Evolutionary conservation across 2,113 vertebrate genomes (phyloP).

Genomic region (Callaeas wilsoni): DNA sequence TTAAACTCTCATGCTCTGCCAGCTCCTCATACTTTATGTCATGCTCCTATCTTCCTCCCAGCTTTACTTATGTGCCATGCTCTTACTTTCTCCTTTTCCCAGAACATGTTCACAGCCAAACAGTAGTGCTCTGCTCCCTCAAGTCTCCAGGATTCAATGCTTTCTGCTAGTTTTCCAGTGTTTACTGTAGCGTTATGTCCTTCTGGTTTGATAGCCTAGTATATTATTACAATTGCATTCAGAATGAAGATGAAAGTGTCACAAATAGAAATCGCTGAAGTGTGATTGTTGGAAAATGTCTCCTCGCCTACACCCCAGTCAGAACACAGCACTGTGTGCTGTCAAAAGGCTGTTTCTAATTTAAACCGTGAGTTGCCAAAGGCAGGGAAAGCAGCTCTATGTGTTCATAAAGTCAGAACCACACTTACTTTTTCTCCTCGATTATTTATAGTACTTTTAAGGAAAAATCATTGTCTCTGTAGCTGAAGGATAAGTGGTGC

Average conservation of each 20-base stretch:
- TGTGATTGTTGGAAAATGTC: background rate
- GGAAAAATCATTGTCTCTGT: background rate
- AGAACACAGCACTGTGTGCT: background rate
- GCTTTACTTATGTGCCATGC: background rate
- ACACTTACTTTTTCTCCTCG: background rate
- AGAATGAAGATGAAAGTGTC: background rate
- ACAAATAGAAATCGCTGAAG: background rate
- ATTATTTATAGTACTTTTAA: background rate
- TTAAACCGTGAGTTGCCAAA: background rate
- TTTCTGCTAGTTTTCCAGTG: background rate
- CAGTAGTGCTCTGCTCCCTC: background rate
- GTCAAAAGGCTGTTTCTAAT: background rate
- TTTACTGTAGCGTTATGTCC: background rate
- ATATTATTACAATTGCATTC: constrained; percentile 5
- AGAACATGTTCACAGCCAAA: background rate
- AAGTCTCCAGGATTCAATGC: background rate
- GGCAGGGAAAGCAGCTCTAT: background rate
- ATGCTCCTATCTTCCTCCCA: background rate
- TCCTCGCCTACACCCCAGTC: background rate
- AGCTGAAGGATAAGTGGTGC: background rate
- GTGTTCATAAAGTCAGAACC: constrained; percentile 6
- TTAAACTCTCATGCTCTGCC: background rate
- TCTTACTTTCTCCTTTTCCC: background rate
- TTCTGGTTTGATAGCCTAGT: background rate
- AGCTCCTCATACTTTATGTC: background rate